phyloP scores from a whole-genome alignment of 2,797 vertebrate genomes.

The Zenarchopterus dispar region DNA sequence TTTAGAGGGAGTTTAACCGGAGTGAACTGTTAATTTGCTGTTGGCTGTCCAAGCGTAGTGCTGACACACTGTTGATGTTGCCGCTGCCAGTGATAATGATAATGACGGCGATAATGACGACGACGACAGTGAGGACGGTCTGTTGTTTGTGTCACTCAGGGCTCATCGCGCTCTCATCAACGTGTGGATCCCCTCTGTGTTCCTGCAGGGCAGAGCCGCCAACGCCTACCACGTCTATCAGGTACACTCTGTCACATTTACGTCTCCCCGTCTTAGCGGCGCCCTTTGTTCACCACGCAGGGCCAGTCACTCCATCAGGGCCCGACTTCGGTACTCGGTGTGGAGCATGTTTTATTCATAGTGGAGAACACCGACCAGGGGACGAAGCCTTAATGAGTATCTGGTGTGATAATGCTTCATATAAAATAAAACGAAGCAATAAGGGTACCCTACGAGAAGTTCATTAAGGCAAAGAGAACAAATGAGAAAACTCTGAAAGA shows the following conservation, averaged over 20 bases:
- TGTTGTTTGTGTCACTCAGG: constrained; percentile 79
- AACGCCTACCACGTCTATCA: constrained; percentile 98
- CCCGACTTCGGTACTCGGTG: not conserved
- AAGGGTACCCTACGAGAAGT: constrained; percentile 5
- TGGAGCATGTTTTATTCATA: not conserved
- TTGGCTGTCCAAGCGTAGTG: constrained; percentile 9
- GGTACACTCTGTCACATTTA: constrained; percentile 70
- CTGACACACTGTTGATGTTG: constrained; percentile 32
- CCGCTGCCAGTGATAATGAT: constrained; percentile 24
- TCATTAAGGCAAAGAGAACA: constrained; percentile 24
- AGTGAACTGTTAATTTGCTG: constrained; percentile 33
- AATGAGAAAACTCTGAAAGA: constrained; percentile 26
- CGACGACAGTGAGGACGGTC: constrained; percentile 22
- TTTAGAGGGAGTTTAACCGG: constrained; percentile 22
- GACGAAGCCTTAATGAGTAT: not conserved
- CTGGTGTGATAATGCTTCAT: not conserved
- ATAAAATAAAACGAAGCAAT: constrained; percentile 1
- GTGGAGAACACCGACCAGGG: not conserved
- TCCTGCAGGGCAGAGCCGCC: constrained; percentile 93
- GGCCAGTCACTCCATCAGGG: not conserved
- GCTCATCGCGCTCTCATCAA: constrained; percentile 97
- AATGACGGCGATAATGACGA: constrained; percentile 26
- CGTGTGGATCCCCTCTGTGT: constrained; percentile 98
- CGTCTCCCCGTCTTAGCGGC: not conserved
- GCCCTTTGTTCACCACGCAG: not conserved